Percentiles rank a stretch among this genome's conserved stretches.
These are phyloP conservation scores for Picathartes gymnocephalus DNA, from an alignment of 2,113 vertebrate genomes.

Conservation along the genomic window DNA sequence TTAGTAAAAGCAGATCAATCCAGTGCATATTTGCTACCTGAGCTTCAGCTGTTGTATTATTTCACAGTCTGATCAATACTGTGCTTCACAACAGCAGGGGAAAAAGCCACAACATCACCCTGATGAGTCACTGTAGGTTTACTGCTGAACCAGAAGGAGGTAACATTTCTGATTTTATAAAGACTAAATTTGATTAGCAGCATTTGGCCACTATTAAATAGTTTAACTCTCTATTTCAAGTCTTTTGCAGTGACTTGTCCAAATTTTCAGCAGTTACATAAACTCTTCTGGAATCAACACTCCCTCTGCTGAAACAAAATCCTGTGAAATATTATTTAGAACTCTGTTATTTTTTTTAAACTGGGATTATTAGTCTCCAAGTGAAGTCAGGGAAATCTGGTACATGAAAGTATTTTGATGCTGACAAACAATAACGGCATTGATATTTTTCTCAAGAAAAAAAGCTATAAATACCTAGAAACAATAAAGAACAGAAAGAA, in stretches of 20 bases:
- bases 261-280: background rate
- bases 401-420: background rate
- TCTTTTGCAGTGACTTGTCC: background rate
- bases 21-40: constrained; percentile 82
- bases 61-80: constrained; percentile 84
- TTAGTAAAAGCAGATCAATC: constrained; percentile 79
- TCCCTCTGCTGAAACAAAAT: background rate
- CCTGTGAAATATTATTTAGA: background rate
- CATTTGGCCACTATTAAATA: background rate
- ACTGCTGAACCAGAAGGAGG: constrained; percentile 51
- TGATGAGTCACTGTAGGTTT: constrained; percentile 61
- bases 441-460: background rate
- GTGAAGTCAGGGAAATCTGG: background rate
- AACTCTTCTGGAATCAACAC: background rate
- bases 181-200: constrained; percentile 2
- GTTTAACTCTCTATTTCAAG: background rate
- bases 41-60: constrained; percentile 83
- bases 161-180: constrained; percentile 25
- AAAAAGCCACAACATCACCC: constrained; percentile 65
- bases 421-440: background rate
- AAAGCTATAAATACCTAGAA: background rate
- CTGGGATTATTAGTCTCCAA: background rate
- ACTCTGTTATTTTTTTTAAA: background rate
- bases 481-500: background rate
- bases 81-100: constrained; percentile 55